Evolutionary conservation across 1,140 invertebrate species (phyloP).

Genomic region (Drosophila arizonae): DNA sequence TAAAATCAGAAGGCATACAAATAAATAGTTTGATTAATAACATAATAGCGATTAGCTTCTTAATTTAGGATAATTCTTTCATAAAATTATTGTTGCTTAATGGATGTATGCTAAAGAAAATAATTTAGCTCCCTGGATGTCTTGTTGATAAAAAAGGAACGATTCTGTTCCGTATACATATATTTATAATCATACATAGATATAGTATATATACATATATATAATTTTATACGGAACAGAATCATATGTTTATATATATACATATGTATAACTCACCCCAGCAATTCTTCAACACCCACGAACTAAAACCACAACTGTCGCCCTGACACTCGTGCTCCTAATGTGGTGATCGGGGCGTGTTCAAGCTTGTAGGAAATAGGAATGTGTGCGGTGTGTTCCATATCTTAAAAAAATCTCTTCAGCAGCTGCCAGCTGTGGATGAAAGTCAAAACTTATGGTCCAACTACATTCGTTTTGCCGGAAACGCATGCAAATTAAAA

Average conservation of each 20-base stretch:
- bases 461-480: conserved; percentile 45
- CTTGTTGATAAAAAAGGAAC: neutral
- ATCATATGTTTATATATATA: neutral
- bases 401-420: conserved; percentile 60
- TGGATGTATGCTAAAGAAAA: too few relatives aligned
- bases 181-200: neutral
- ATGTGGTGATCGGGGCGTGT: conserved; percentile 26
- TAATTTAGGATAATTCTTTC: conserved; percentile 4
- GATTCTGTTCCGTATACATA: conserved; percentile 2
- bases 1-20: neutral
- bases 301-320: conserved; percentile 41
- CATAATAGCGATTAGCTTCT: neutral
- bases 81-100: neutral
- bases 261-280: conserved; percentile 9
- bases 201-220: neutral
- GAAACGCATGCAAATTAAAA: conserved; percentile 62
- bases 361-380: conserved; percentile 47
- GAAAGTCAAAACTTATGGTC: conserved; percentile 60
- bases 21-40: neutral
- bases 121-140: neutral
- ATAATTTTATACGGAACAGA: neutral
- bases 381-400: conserved; percentile 48
- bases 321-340: conserved; percentile 21
- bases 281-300: conserved; percentile 46
- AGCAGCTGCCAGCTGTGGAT: conserved; percentile 61